These are phyloP conservation scores for Schizaphis graminum DNA, from an alignment of 2,888 invertebrate genomes.

Conservation along the genomic window DNA sequence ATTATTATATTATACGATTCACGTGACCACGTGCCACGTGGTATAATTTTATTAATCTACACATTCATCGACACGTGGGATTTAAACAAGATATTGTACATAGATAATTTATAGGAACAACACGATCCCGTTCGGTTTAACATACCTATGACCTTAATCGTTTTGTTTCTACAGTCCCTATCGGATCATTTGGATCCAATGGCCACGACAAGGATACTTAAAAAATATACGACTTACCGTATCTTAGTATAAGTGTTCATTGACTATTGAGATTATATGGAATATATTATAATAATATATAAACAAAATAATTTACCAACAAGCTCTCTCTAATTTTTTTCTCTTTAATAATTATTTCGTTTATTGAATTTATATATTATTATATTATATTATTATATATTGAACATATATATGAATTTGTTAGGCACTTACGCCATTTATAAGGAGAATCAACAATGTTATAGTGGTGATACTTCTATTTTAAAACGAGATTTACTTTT, in stretches of 20 bases:
- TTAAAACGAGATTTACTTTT: background rate
- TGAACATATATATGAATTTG: too few relatives aligned
- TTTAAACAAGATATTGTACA: background rate
- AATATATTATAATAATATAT: background rate
- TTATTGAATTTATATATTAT: background rate
- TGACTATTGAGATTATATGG: background rate
- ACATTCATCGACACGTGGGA: background rate
- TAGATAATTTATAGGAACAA: background rate
- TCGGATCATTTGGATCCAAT: background rate
- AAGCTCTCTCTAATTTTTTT: background rate
- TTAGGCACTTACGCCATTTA: background rate
- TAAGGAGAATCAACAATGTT: background rate
- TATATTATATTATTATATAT: too few relatives aligned
- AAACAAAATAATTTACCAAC: background rate
- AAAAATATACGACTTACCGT: background rate
- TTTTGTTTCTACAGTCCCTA: background rate
- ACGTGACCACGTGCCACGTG: background rate
- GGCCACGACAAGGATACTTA: background rate
- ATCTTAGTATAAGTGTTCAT: background rate
- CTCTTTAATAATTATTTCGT: background rate
- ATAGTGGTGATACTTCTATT: background rate
- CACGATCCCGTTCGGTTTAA: background rate
- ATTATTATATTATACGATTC: background rate
- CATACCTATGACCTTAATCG: background rate
- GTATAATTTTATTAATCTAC: background rate